Conservation (phyloP, 2,888 invertebrate species). For the Lobophora halterata region DNA sequence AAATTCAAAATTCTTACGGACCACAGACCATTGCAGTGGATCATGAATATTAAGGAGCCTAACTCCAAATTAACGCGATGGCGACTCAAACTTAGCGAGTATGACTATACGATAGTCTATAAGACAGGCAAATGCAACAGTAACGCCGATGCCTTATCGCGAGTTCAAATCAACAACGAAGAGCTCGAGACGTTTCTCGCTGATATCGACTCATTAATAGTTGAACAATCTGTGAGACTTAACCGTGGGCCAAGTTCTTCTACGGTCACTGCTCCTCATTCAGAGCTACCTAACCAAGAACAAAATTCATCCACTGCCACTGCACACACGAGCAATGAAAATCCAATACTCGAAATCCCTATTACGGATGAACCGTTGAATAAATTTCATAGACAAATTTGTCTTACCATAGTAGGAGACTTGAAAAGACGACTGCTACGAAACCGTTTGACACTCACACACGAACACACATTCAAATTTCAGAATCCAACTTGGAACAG, state of each 20-base stretch:
- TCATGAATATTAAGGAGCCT: background rate
- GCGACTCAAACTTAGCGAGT: background rate
- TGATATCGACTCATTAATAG: too few relatives aligned
- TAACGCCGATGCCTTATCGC: constrained; percentile 3
- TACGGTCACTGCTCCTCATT: constrained; percentile 28
- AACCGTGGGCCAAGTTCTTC: too few relatives aligned
- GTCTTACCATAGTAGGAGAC: constrained; percentile 27
- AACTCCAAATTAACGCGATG: background rate
- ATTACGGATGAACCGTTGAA: constrained; percentile 30
- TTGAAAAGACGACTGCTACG: constrained; percentile 23
- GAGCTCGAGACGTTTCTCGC: too few relatives aligned
- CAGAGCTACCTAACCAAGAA: constrained; percentile 18
- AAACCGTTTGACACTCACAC: constrained; percentile 33
- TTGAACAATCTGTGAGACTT: too few relatives aligned
- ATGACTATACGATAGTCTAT: background rate
- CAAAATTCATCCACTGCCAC: constrained; percentile 7
- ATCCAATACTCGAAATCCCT: constrained; percentile 31
- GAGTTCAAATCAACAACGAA: constrained; percentile 25
- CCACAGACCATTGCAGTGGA: background rate
- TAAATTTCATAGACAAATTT: constrained; percentile 28
- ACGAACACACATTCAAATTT: constrained; percentile 26
- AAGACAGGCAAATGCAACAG: constrained; percentile 36
- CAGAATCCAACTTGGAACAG: constrained; percentile 24
- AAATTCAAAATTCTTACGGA: constrained; percentile 31
- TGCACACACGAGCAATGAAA: constrained; percentile 27